Evolutionary conservation across 1,140 invertebrate genomes (phyloP).

Genomic region (Drosophila bipectinata): DNA sequence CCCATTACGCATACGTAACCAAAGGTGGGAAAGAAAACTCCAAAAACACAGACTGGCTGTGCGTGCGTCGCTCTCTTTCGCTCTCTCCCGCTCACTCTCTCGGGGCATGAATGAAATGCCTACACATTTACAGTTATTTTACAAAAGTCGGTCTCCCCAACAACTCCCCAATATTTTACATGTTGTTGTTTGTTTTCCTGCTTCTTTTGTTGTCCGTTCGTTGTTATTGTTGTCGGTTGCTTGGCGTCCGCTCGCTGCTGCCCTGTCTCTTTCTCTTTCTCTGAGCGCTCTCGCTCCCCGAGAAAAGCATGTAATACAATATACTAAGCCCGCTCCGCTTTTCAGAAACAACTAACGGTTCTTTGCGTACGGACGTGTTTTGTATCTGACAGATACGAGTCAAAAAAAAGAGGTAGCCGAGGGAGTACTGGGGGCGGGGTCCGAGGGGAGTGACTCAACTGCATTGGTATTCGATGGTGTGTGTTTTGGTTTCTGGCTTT

Average conservation of each 20-base stretch:
- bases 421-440: conserved; percentile 23
- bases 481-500: conserved; percentile 38
- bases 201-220: conserved; percentile 22
- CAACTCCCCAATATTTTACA: conserved; percentile 66
- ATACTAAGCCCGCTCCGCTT: conserved; percentile 34
- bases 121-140: conserved; percentile 80
- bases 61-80: conserved; percentile 66
- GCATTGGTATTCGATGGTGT: conserved; percentile 52
- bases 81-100: conserved; percentile 7
- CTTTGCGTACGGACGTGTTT: conserved; percentile 83
- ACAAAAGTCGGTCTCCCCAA: conserved; percentile 37
- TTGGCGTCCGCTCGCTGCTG: conserved; percentile 27
- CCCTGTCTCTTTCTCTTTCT: conserved; percentile 8
- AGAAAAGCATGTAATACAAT: conserved; percentile 17
- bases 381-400: conserved; percentile 17
- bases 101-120: conserved; percentile 74
- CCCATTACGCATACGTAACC: conserved; percentile 62
- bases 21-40: conserved; percentile 32
- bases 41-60: conserved; percentile 41
- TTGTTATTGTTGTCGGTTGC: conserved; percentile 48
- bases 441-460: conserved; percentile 13
- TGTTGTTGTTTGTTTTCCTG: conserved; percentile 57
- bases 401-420: conserved; percentile 10
- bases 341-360: conserved; percentile 81
- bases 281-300: conserved; percentile 9